A percentile compares a stretch with the other conserved stretches of the same genome.
phyloP scores from a whole-genome alignment of 2,113 vertebrate genomes.

The Mesoclemmys tuberculata region DNA sequence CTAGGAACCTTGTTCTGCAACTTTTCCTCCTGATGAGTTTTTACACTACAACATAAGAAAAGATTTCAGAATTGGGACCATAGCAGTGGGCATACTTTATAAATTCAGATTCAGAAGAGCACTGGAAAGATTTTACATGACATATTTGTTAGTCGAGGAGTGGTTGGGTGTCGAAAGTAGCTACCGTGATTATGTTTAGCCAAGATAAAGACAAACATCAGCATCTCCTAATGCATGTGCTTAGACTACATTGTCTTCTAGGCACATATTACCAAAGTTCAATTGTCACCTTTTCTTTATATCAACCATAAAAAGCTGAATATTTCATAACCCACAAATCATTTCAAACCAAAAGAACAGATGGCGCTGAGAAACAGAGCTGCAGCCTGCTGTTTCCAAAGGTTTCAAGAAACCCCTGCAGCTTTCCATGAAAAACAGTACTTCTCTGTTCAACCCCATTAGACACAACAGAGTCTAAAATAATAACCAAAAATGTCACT shows the following conservation, averaged over 20 bases:
- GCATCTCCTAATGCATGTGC: neutral
- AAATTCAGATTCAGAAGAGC: neutral
- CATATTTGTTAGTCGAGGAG: neutral
- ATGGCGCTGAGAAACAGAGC: conserved; percentile 30
- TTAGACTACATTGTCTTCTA: neutral
- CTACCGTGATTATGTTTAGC: neutral
- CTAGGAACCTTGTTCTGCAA: neutral
- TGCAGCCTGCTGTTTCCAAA: conserved; percentile 39
- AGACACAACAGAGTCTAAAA: conserved; percentile 8
- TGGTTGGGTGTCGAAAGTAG: neutral
- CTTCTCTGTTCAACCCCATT: conserved; percentile 1
- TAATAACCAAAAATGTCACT: neutral
- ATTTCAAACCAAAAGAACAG: conserved; percentile 63
- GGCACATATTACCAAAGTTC: conserved; percentile 39
- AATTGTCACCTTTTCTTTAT: conserved; percentile 35
- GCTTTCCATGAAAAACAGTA: neutral
- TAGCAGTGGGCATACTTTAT: neutral
- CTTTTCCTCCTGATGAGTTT: neutral
- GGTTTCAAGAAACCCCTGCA: conserved; percentile 40
- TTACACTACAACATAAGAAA: neutral
- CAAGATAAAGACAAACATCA: neutral
- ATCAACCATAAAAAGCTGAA: conserved; percentile 13
- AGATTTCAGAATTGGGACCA: neutral
- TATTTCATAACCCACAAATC: conserved; percentile 48
- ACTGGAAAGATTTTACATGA: neutral